Evolutionary conservation across 2,888 invertebrate species (phyloP), one percentile per base, ranked within the genome.

Genomic region (Amblyjoppa fuscipennis): DNA sequence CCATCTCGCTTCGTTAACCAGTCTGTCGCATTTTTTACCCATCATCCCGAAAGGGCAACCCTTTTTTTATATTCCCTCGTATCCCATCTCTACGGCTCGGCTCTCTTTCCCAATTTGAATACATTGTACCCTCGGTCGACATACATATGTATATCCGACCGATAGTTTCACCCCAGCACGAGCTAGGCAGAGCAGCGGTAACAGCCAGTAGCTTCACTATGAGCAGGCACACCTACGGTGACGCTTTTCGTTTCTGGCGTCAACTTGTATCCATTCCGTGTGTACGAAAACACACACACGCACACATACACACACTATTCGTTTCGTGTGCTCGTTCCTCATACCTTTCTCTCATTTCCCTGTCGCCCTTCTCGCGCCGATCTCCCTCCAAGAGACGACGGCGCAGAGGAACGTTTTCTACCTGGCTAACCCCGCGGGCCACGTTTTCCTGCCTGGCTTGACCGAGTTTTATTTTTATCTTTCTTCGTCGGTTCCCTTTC

Each of bases 1-100:
- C 93, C 93, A 93, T 92, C 93, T 91, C 93, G 93, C 93, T 94
- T 94, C 94, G 94, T 94, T 94, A 94, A 94, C 93, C 94, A 94
- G 94, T 93, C 94, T 94, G 94, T 94, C 94, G 93, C 92, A 93
- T 91, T 93, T 93, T 90, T 93, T 93, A 93, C 89, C 93, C 93
- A 93, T 93, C 93, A 91, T 91, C 90, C 92, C 90, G 89, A 89
- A 91, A 90, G 92, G 90, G 91, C 91, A 93, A 94, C 93, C 93
- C 93, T 92, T 93, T 91, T 89, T 76, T 76, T 78, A 78, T 61
- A 83, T 85, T 83, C 79, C 70, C 83, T 71, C 76, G 49, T 61
- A 77, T 84, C 71, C 51, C 16, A 31, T 31, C 77, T 81, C 81
- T 74, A 45, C 49, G 79, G 76, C 83, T 70, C 41, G 69, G 69